Conservation (phyloP, 2,888 invertebrate genomes). For the Trachelus iudaicus region DNA sequence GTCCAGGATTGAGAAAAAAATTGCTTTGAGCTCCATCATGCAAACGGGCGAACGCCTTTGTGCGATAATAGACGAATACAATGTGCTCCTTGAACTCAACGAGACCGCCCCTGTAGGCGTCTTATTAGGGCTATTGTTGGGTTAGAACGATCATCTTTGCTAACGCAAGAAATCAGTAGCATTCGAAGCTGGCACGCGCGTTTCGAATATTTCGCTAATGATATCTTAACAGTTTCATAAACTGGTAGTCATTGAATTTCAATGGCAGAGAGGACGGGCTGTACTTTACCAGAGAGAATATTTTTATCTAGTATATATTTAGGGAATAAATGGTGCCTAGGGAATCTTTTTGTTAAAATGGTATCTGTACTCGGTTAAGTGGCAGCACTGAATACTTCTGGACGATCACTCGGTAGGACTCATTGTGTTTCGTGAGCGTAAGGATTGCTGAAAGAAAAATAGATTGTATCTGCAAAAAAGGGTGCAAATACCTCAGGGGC, state of each 20-base stretch:
- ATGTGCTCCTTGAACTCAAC: slow-evolving; percentile 14
- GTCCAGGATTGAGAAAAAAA: slow-evolving; percentile 11
- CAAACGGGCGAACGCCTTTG: slow-evolving; percentile 16
- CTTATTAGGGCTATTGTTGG: slow-evolving; percentile 25
- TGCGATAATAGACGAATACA: slow-evolving; percentile 19
- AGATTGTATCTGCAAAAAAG: slow-evolving; percentile 56
- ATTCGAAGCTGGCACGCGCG: slow-evolving; percentile 15
- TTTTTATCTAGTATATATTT: neutral
- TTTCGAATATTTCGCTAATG: slow-evolving; percentile 17
- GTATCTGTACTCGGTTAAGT: neutral
- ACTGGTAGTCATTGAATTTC: neutral
- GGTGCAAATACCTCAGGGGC: slow-evolving; percentile 61
- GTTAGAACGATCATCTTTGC: slow-evolving; percentile 15
- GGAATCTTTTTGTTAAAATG: neutral
- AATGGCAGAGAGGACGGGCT: neutral
- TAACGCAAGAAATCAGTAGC: slow-evolving; percentile 20
- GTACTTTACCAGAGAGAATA: neutral
- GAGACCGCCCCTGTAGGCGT: slow-evolving; percentile 18
- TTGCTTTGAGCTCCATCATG: slow-evolving; percentile 19
- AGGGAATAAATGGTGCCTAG: neutral
- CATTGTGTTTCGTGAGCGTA: slow-evolving; percentile 1
- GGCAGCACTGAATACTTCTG: neutral
- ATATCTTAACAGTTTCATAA: slow-evolving; percentile 5
- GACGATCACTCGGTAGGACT: neutral
- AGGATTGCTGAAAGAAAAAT: slow-evolving; percentile 40